phyloP scores from a whole-genome alignment of 2,888 invertebrate genomes.

The Polyommatus iphigenia region DNA sequence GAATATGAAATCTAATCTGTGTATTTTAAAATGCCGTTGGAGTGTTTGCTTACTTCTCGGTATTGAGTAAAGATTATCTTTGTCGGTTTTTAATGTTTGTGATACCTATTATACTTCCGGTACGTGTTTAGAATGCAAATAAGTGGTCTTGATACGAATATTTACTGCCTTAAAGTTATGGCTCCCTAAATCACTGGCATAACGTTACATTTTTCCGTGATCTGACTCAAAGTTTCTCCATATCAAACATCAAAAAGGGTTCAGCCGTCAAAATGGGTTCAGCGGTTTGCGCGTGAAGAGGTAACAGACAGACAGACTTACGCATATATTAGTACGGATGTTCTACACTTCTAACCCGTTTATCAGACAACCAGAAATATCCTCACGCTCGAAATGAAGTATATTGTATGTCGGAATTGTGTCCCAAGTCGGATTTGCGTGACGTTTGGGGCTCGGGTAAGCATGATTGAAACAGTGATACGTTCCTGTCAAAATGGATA shows the following conservation, averaged over 20 bases:
- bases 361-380: neutral
- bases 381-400: neutral
- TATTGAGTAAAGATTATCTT: neutral
- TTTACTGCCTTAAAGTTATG: neutral
- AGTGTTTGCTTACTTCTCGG: neutral
- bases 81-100: constrained; percentile 10
- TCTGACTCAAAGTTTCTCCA: too few species aligned
- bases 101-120: neutral
- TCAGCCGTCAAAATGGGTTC: too few species aligned
- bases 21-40: too few species aligned
- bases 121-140: neutral
- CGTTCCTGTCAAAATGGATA: constrained; percentile 56
- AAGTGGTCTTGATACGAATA: neutral
- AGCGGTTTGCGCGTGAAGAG: too few species aligned
- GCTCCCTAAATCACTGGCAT: neutral
- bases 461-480: constrained; percentile 66
- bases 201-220: too few species aligned
- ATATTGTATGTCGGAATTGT: constrained; percentile 11
- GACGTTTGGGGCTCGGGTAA: constrained; percentile 50
- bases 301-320: too few species aligned
- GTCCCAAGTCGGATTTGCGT: constrained; percentile 37
- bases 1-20: too few species aligned
- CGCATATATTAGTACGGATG: neutral
- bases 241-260: too few species aligned
- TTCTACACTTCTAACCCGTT: too few species aligned